phyloP scores from a whole-genome alignment of 2,888 invertebrate species.

The Pimpla rufipes region DNA sequence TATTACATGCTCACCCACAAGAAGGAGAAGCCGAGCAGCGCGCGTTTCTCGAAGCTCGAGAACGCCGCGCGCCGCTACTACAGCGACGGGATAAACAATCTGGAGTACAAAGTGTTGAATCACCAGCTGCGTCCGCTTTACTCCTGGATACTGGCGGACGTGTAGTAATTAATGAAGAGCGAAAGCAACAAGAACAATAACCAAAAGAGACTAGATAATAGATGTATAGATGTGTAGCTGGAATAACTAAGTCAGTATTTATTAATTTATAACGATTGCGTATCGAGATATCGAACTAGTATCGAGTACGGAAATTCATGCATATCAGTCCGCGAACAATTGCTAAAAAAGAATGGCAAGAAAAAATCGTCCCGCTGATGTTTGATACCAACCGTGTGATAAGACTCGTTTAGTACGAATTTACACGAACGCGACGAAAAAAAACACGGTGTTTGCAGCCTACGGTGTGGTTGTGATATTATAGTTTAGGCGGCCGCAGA shows the following conservation, averaged over 20 bases:
- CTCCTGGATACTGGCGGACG: slow-evolving; percentile 83
- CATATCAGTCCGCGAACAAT: slow-evolving; percentile 51
- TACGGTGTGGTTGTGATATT: slow-evolving; percentile 19
- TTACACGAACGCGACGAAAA: slow-evolving; percentile 1
- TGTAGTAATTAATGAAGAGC: slow-evolving; percentile 71
- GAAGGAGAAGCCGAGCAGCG: slow-evolving; percentile 87
- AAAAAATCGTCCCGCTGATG: slow-evolving; percentile 27
- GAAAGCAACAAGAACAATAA: neutral
- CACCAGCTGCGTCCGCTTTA: slow-evolving; percentile 82
- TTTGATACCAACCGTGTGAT: slow-evolving; percentile 28
- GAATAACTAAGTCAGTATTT: slow-evolving; percentile 57
- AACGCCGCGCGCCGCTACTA: slow-evolving; percentile 81
- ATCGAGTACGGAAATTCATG: slow-evolving; percentile 10
- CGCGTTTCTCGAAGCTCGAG: slow-evolving; percentile 81
- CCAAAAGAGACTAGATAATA: neutral
- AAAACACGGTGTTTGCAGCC: neutral
- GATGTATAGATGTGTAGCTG: slow-evolving; percentile 1
- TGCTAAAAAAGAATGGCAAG: slow-evolving; percentile 2
- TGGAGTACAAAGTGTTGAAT: slow-evolving; percentile 82
- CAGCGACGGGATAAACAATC: slow-evolving; percentile 82
- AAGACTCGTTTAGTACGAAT: neutral
- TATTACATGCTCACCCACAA: slow-evolving; percentile 90
- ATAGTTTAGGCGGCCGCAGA: neutral
- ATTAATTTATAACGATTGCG: slow-evolving; percentile 24
- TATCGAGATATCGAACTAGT: neutral